Evolutionary conservation across 2,113 vertebrate genomes (phyloP), one percentile per base, ranked within the genome.

Genomic region (Mungos mungo): DNA sequence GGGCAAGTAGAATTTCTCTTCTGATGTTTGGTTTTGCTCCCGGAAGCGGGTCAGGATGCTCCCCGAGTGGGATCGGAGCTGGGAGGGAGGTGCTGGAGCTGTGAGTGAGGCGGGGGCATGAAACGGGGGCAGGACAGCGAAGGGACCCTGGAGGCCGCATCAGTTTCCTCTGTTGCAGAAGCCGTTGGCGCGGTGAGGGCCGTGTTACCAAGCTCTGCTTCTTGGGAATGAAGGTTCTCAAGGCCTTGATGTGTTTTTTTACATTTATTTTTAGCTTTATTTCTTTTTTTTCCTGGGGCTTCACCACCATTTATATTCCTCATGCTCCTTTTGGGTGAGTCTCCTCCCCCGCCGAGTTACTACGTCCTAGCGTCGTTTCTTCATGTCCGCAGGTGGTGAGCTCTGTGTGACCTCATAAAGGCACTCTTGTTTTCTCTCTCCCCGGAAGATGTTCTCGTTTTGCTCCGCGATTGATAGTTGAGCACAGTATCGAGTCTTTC

Each of bases 121-220:
- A 54, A n/a, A 12, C 3, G 23, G 1, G 3, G 18, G 10, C 5
- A 0, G 35, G 54, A n/a, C 15, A 16, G 4, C 15, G 25, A 33
- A 7, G 3, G 45, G 45, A 10, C 45, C 29, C 0, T 7, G 7
- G 31, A 7, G n/a, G 27, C 31, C 27, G 12, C 13, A 1, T 54
- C 33, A 15, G 33, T 12, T 66, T 57, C 50, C 16, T 29, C 15
- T 10, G 12, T 41, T 54, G 35, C 38, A n/a, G 91, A 84, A n/a
- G 18, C 33, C 25, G n/a, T 31, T 3, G n/a, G 85, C 69, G 14
- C 7, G n/a, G 3, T 29, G 14, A 21, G 52, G 88, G 25, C 81
- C 4, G 1, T 45, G 52, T 86, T 13, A 7, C 23, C 16, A 19
- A 3, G 18, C 15, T 45, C 29, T 74, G 21, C 35, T 10, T 2